phyloP scores from a whole-genome alignment of 2,888 invertebrate genomes.

The Hypomecis atomaria region DNA sequence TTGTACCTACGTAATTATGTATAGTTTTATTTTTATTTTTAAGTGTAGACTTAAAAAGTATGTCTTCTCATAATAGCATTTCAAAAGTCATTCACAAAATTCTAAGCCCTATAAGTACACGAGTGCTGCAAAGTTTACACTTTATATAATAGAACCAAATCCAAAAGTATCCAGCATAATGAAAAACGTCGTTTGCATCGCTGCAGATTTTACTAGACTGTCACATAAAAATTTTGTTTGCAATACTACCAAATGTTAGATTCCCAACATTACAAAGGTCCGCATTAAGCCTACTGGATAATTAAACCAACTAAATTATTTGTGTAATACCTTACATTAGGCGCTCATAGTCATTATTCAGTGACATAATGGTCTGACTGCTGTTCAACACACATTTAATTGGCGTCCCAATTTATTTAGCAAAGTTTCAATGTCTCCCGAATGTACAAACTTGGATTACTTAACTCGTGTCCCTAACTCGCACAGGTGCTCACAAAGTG shows the following conservation, averaged over 20 bases:
- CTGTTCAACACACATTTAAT: slow-evolving; percentile 52
- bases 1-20: too few relatives aligned
- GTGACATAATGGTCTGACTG: slow-evolving; percentile 40
- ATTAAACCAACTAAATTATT: slow-evolving; percentile 28
- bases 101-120: too few relatives aligned
- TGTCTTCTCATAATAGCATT: too few relatives aligned
- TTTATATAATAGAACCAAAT: too few relatives aligned
- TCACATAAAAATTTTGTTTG: neutral
- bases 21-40: too few relatives aligned
- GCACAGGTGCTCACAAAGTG: slow-evolving; percentile 67
- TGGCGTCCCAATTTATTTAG: slow-evolving; percentile 59
- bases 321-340: slow-evolving; percentile 34
- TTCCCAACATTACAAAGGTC: slow-evolving; percentile 26
- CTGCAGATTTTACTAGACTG: too few relatives aligned
- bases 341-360: slow-evolving; percentile 42
- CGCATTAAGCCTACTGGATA: slow-evolving; percentile 23
- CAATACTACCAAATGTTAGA: neutral
- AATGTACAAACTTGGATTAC: slow-evolving; percentile 65
- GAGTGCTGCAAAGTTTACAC: too few relatives aligned
- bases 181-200: too few relatives aligned
- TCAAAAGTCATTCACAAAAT: too few relatives aligned
- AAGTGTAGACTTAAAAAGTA: too few relatives aligned
- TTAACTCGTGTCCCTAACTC: slow-evolving; percentile 57
- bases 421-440: slow-evolving; percentile 56
- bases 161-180: too few relatives aligned